phyloP scores from a whole-genome alignment of 92 coral and sea anemone species.

The Heteractis magnifica region DNA sequence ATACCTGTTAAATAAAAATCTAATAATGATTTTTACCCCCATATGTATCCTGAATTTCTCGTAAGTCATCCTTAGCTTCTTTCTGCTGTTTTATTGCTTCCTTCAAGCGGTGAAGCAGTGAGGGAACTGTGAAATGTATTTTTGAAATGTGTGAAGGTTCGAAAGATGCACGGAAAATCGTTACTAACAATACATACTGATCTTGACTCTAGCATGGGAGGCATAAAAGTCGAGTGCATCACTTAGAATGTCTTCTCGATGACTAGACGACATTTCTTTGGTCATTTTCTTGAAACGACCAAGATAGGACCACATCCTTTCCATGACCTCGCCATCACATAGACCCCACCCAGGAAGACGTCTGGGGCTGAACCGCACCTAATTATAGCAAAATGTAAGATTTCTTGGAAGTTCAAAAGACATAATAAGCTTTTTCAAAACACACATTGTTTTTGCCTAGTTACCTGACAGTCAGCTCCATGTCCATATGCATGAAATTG shows the following conservation, averaged over 20 bases:
- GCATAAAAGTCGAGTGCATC: conserved; percentile 58
- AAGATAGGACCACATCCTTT: conserved; percentile 64
- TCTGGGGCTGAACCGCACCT: conserved; percentile 55
- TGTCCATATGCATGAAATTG: conserved; percentile 68
- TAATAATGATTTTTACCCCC: background rate
- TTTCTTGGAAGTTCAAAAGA: background rate
- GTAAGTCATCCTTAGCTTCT: background rate
- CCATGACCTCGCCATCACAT: conserved; percentile 43
- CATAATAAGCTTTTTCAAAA: background rate
- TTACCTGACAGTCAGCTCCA: conserved; percentile 62
- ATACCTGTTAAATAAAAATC: background rate
- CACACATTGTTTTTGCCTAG: too few relatives aligned
- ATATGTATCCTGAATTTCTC: background rate
- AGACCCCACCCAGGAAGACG: conserved; percentile 37
- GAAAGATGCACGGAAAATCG: too few relatives aligned
- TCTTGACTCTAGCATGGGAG: conserved; percentile 29
- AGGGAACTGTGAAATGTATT: background rate
- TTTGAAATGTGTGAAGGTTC: background rate
- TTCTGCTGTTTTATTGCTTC: background rate
- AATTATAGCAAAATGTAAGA: background rate
- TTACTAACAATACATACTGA: conserved; percentile 8
- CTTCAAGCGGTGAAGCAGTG: background rate
- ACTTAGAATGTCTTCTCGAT: conserved; percentile 55
- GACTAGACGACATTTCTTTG: conserved; percentile 64
- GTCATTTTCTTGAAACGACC: conserved; percentile 56